Evolutionary conservation across 2,113 vertebrate genomes (phyloP).

Genomic region (Chaetodon auriga): DNA sequence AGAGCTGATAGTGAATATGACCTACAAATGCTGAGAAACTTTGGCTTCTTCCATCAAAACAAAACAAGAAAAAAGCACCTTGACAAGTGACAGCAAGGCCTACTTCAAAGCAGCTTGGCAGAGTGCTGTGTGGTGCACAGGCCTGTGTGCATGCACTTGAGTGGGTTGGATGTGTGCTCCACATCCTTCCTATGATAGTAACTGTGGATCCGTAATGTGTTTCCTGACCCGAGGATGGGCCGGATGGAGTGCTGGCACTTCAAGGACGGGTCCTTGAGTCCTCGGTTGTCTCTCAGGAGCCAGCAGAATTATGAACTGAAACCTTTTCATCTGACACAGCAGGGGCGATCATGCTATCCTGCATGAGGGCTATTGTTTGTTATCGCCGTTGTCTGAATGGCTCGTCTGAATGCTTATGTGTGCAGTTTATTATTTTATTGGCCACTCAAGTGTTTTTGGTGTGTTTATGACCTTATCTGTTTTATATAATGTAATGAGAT

Average conservation of each 20-base stretch:
- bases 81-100: background rate
- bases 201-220: constrained; percentile 74
- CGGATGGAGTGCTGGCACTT: constrained; percentile 80
- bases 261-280: constrained; percentile 85
- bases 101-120: constrained; percentile 55
- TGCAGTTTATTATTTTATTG: constrained; percentile 46
- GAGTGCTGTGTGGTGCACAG: background rate
- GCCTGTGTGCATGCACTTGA: constrained; percentile 46
- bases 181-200: constrained; percentile 82
- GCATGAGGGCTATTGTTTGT: constrained; percentile 46
- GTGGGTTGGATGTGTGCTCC: constrained; percentile 44
- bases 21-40: constrained; percentile 13
- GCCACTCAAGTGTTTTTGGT: constrained; percentile 37
- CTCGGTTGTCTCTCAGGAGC: constrained; percentile 62
- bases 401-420: constrained; percentile 23
- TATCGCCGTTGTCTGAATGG: constrained; percentile 36
- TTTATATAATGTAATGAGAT: constrained; percentile 53
- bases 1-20: background rate
- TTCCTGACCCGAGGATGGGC: constrained; percentile 83
- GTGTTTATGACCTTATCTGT: constrained; percentile 49
- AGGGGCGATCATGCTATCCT: constrained; percentile 33
- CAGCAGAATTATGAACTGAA: constrained; percentile 64
- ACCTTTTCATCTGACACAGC: constrained; percentile 69
- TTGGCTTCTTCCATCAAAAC: constrained; percentile 41
- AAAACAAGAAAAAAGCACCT: constrained; percentile 15